These are phyloP conservation scores for Petrolisthes manimaculis DNA, from an alignment of 2,888 invertebrate species.

Conservation along the genomic window DNA sequence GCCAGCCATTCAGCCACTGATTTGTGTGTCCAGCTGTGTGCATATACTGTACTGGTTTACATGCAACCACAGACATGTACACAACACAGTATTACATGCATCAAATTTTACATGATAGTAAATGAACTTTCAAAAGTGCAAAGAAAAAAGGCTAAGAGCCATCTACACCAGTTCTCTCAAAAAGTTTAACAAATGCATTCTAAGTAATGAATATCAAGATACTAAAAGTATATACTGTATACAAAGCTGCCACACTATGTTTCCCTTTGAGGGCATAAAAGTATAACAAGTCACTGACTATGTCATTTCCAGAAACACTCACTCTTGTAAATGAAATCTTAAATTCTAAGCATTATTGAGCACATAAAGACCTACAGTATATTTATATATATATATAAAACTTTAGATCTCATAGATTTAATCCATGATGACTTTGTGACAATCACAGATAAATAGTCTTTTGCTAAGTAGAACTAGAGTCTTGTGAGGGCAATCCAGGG, in stretches of 20 bases:
- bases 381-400: slow-evolving; percentile 31
- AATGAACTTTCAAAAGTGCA: no score
- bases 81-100: no score
- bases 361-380: slow-evolving; percentile 28
- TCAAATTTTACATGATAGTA: no score
- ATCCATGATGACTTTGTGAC: slow-evolving; percentile 45
- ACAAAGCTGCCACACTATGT: background rate
- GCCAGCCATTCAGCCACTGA: no score
- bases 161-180: background rate
- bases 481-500: slow-evolving; percentile 6
- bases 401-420: slow-evolving; percentile 39
- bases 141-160: no score
- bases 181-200: background rate
- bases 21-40: no score
- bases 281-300: slow-evolving; percentile 28
- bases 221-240: slow-evolving; percentile 3
- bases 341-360: slow-evolving; percentile 40
- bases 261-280: slow-evolving; percentile 17
- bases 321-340: slow-evolving; percentile 30
- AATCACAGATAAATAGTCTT: slow-evolving; percentile 50
- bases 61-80: no score
- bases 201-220: slow-evolving; percentile 3
- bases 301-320: slow-evolving; percentile 20
- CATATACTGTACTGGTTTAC: no score
- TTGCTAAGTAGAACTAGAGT: slow-evolving; percentile 26